Conservation (phyloP, 2,113 vertebrate genomes). For the Mandrillus leucophaeus region DNA sequence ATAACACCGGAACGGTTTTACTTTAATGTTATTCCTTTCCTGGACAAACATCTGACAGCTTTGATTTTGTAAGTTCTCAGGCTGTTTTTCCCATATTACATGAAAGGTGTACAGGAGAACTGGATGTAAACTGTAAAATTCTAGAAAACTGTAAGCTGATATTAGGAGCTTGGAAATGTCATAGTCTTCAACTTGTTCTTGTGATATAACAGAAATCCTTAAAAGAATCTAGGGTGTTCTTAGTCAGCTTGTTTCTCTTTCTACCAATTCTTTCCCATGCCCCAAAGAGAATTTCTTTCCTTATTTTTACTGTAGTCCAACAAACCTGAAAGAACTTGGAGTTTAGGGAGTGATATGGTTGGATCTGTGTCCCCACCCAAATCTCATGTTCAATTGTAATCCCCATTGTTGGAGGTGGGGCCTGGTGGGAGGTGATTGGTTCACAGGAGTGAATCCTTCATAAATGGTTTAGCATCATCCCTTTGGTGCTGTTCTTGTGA, state of each 20-base stretch:
- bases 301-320: background rate
- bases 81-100: background rate
- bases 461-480: too few relatives aligned
- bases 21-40: background rate
- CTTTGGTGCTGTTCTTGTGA: too few relatives aligned
- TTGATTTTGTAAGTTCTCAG: background rate
- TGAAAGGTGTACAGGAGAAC: background rate
- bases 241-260: background rate
- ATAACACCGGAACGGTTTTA: background rate
- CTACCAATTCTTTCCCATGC: background rate
- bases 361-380: too few relatives aligned
- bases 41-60: background rate
- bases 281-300: background rate
- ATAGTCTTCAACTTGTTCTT: background rate
- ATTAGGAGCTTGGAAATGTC: background rate
- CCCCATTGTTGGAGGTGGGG: too few relatives aligned
- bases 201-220: background rate
- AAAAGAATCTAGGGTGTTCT: background rate
- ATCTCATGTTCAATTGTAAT: too few relatives aligned
- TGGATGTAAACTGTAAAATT: background rate
- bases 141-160: background rate
- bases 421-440: too few relatives aligned
- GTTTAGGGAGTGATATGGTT: background rate
- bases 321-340: background rate
- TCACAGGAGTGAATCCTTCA: too few relatives aligned